Base-by-base conservation (phyloP, 37 sponge, comb jelly and placozoan genomes). In the Chondrilla cf. caribensis region DNA sequence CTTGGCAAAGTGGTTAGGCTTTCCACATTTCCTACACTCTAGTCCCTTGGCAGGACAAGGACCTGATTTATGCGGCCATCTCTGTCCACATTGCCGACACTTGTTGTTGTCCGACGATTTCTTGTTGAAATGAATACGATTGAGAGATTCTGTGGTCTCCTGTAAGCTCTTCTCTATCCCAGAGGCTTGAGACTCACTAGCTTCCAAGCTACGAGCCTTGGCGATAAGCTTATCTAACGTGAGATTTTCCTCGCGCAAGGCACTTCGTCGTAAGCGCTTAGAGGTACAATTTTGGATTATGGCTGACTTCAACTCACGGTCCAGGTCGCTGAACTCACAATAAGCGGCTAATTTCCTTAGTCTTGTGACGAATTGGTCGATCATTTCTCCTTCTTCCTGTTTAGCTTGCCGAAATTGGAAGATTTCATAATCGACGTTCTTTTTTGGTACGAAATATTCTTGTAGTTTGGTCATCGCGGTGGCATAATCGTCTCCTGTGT, bases 1-100 rank as follows among this genome's bases (percentile, higher is more conserved):
- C 35, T 64, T 82, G 19, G 83, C 83, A 82, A 82, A 87, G 37
- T 87, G 87, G 70, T 87, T 87, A 0, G 58, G 77, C 25, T 83
- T 79, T 0, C 80, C 71, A 78, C 79, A 88, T 28, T 77, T 77
- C 8, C 29, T 60, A 54, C 87, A 81, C 11, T 60, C 81, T 51
- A 54, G 15, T n/a, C 87, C 87, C 43, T 73, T 38, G 29, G 87
- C 87, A 5, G 87, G 87, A 19, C 87, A 86, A 17, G 58, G 81
- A 18, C 43, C 43, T 42, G 35, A 25, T 70, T n/a, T 85, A 58
- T 79, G 79, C 4, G 81, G 81, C 81, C 83, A 83, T 3, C 31
- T 24, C 5, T 32, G 5, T 59, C 84, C 84, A 76, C 84, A 76
- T 24, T 75, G n/a, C 0, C 77, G 77, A 58, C 84, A 84, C 11